phyloP scores from a whole-genome alignment of 2,888 invertebrate genomes.

The Drosophila antonietae region DNA sequence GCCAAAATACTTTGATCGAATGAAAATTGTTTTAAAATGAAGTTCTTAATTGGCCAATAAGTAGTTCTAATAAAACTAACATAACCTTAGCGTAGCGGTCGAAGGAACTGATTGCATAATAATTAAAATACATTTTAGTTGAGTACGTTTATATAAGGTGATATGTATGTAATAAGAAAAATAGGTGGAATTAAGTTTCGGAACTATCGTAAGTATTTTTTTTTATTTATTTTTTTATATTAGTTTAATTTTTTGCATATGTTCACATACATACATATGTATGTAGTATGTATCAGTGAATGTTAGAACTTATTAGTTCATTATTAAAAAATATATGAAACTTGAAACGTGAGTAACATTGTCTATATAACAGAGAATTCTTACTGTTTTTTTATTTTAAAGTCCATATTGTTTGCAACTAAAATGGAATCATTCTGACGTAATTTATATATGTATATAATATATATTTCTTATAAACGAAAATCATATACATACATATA shows the following conservation, averaged over 20 bases:
- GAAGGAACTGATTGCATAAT: slow-evolving; percentile 54
- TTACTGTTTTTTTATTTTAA: background rate
- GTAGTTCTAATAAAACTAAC: slow-evolving; percentile 25
- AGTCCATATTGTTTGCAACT: background rate
- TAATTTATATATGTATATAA: slow-evolving; percentile 1
- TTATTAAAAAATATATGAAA: background rate
- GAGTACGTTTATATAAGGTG: background rate
- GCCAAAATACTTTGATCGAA: background rate
- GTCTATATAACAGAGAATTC: background rate
- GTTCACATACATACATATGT: background rate
- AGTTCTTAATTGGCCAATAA: background rate
- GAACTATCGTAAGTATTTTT: background rate
- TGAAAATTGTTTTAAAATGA: background rate
- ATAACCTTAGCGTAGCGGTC: slow-evolving; percentile 52
- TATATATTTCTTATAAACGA: background rate
- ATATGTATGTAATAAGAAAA: background rate
- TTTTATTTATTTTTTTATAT: no score
- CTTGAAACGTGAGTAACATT: background rate
- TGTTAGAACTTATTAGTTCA: background rate
- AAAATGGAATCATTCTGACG: slow-evolving; percentile 6
- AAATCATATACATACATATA: background rate
- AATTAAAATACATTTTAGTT: slow-evolving; percentile 4
- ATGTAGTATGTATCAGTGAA: background rate
- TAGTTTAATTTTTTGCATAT: background rate
- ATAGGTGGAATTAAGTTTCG: background rate